Base-by-base conservation (phyloP, 2,113 vertebrate genomes). In the Phyllostomus hastatus region DNA sequence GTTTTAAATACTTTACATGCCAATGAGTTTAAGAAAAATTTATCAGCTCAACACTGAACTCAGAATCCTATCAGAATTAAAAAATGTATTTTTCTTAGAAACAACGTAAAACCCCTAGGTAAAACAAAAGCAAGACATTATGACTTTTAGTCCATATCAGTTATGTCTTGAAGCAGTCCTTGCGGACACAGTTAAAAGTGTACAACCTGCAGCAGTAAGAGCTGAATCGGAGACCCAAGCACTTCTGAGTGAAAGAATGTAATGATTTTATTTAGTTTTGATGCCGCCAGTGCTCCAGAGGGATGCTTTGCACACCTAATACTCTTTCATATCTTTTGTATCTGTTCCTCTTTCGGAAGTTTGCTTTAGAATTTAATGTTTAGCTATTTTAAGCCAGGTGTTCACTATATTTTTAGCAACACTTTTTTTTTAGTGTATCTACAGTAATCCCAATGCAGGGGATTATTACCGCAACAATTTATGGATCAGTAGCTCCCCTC, bases 331-430 rank as follows among this genome's bases (percentile, higher is more conserved):
- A 61, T 26, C 10, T 52, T 41, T 91, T 43, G 6, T 69, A 20
- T 67, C 16, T 69, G 3, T 75, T 95, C 14, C 7, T 89, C 31
- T 82, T 91, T 43, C 38, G 26, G 41, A 95, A 86, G 19, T 82
- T 76, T 84, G 19, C 61, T 95, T 86, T 91, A 54, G 20, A 90
- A 76, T 91, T 46, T 94, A 81, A 66, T 31, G 72, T 81, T 59
- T 57, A 75, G 26, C 66, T 89, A 31, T 73, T 43, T 52, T 86
- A 67, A 94, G 48, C 22, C 78, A 86, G 10, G 82, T 61, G 35
- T 3, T 46, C 28, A 54, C 61, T 86, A 67, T 26, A 64, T 73
- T 87, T 96, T 90, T 82, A 86, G 48, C 54, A 78, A 52, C 9
- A 85, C 4, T 50, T 17, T 83, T 72, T 72, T 78, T 87, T 78